phyloP scores from a whole-genome alignment of 2,797 vertebrate species.

The Anguilla obscura region DNA sequence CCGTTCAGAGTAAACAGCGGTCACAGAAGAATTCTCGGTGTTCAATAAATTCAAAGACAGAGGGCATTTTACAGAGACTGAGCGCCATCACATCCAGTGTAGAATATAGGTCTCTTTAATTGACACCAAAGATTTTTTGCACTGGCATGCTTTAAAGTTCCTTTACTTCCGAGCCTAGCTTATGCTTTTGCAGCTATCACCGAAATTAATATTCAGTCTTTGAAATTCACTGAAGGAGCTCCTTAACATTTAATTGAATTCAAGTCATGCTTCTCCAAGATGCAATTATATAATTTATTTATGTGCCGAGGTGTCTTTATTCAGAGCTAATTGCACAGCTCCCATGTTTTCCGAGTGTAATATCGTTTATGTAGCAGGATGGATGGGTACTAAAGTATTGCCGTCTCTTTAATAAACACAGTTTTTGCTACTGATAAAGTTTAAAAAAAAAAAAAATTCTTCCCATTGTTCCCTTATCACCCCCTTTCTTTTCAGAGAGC shows the following conservation, averaged over 20 bases:
- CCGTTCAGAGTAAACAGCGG: no score
- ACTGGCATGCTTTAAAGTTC: neutral
- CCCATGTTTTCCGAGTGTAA: neutral
- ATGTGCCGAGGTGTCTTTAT: neutral
- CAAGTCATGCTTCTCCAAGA: neutral
- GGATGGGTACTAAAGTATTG: neutral
- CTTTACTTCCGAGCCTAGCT: neutral
- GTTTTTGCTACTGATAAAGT: neutral
- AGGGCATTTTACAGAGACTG: neutral
- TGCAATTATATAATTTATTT: neutral
- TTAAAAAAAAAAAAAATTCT: neutral
- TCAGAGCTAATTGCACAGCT: neutral
- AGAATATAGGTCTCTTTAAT: neutral
- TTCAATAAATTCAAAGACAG: neutral
- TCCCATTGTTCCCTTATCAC: no score
- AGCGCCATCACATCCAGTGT: neutral
- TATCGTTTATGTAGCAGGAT: neutral
- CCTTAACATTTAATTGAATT: neutral
- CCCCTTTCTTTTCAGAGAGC: neutral
- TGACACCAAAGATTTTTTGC: neutral
- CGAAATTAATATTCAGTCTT: neutral
- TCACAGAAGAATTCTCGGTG: neutral
- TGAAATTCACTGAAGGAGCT: neutral
- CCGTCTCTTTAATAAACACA: neutral
- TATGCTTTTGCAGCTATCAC: neutral